Conservation (phyloP, 2,113 vertebrate species). For the Microcebus jonahi region DNA sequence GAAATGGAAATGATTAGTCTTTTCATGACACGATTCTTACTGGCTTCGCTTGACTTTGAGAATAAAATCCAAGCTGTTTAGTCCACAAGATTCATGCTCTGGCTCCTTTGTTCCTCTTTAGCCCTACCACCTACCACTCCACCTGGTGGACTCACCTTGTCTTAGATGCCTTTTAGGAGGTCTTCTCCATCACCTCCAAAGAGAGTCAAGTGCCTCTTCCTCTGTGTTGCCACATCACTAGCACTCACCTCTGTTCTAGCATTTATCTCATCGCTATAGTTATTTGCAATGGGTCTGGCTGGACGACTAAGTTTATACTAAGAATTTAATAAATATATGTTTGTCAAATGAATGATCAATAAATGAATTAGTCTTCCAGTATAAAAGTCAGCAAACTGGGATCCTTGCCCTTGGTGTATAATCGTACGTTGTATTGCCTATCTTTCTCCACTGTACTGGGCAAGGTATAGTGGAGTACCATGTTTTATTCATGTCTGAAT, state of each 20-base stretch:
- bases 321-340: conserved; percentile 12
- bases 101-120: background rate
- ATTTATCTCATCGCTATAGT: background rate
- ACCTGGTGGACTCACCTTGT: background rate
- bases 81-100: background rate
- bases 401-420: background rate
- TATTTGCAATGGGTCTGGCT: background rate
- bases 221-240: background rate
- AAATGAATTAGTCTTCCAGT: background rate
- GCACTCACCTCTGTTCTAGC: background rate
- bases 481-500: background rate
- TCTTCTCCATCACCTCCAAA: background rate
- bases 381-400: background rate
- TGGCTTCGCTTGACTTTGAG: background rate
- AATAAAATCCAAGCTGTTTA: background rate
- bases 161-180: background rate
- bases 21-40: background rate
- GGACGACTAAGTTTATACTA: background rate
- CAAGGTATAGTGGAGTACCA: background rate
- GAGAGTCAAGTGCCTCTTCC: background rate
- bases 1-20: background rate
- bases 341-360: conserved; percentile 5
- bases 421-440: background rate
- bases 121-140: too few species aligned
- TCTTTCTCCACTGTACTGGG: background rate